Evolutionary conservation across 2,888 invertebrate species (phyloP).

Genomic region (Chouioia cunea): DNA sequence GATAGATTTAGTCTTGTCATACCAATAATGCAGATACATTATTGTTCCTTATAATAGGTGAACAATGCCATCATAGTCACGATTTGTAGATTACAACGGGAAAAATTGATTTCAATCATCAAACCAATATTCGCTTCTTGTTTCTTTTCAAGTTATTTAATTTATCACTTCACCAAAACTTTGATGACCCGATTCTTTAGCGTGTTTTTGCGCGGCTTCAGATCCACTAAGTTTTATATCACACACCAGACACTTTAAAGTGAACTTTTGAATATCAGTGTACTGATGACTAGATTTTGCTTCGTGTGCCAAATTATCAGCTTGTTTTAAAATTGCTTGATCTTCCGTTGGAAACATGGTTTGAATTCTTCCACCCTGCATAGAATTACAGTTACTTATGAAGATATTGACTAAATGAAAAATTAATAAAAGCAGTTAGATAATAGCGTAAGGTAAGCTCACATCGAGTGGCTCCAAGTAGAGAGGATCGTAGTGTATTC

Average conservation of each 20-base stretch:
- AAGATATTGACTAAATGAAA: too few species aligned
- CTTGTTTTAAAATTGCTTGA: conserved; percentile 80
- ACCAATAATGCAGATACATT: too few species aligned
- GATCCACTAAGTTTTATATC: conserved; percentile 83
- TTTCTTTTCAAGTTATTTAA: conserved; percentile 11
- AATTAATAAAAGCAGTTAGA: conserved; percentile 23
- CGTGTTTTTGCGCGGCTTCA: conserved; percentile 86
- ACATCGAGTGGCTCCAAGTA: conserved; percentile 86
- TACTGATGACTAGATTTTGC: conserved; percentile 91
- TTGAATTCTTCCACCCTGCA: conserved; percentile 78
- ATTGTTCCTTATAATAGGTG: too few species aligned
- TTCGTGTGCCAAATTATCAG: conserved; percentile 87
- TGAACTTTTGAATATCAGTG: conserved; percentile 90
- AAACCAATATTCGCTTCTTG: too few species aligned
- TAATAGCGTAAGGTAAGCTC: conserved; percentile 64
- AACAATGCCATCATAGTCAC: too few species aligned
- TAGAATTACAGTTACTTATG: conserved; percentile 43
- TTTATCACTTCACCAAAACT: conserved; percentile 80
- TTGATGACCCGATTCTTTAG: conserved; percentile 85
- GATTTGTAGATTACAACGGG: too few species aligned
- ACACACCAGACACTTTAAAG: conserved; percentile 87
- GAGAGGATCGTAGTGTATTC: conserved; percentile 96
- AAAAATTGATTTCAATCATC: too few species aligned
- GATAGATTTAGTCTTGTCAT: too few species aligned
- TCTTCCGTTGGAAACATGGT: conserved; percentile 87